These are phyloP conservation scores for Ricordea florida DNA, from an alignment of 92 coral and sea anemone species.

Conservation along the genomic window DNA sequence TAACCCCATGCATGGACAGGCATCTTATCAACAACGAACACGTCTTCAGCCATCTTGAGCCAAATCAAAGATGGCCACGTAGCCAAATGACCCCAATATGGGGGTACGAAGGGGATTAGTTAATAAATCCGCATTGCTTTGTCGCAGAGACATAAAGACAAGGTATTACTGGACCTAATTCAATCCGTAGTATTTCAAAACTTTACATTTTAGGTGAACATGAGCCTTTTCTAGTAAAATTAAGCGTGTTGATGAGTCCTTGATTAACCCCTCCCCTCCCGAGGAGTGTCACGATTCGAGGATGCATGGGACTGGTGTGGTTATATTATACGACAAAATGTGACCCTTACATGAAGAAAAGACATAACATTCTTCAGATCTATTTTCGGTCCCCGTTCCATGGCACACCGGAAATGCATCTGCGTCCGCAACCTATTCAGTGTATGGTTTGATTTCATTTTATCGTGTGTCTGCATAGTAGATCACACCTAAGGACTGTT, in stretches of 20 bases:
- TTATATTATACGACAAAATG: too few relatives aligned
- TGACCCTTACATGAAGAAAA: too few relatives aligned
- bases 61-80: neutral
- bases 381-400: too few relatives aligned
- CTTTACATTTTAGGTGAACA: too few relatives aligned
- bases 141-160: neutral
- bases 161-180: neutral
- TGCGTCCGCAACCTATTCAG: too few relatives aligned
- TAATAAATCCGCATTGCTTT: neutral
- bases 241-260: neutral
- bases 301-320: neutral
- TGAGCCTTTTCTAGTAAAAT: too few relatives aligned
- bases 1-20: conserved; percentile 36
- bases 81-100: neutral
- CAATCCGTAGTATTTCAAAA: too few relatives aligned
- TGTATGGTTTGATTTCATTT: too few relatives aligned
- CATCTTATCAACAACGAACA: neutral
- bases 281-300: neutral
- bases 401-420: too few relatives aligned
- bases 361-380: too few relatives aligned
- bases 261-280: neutral
- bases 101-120: neutral
- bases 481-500: too few relatives aligned
- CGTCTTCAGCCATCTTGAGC: conserved; percentile 28
- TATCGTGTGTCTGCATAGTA: too few relatives aligned